Base-by-base conservation (phyloP, 2,888 invertebrate species). In the Ormyrus pomaceus region DNA sequence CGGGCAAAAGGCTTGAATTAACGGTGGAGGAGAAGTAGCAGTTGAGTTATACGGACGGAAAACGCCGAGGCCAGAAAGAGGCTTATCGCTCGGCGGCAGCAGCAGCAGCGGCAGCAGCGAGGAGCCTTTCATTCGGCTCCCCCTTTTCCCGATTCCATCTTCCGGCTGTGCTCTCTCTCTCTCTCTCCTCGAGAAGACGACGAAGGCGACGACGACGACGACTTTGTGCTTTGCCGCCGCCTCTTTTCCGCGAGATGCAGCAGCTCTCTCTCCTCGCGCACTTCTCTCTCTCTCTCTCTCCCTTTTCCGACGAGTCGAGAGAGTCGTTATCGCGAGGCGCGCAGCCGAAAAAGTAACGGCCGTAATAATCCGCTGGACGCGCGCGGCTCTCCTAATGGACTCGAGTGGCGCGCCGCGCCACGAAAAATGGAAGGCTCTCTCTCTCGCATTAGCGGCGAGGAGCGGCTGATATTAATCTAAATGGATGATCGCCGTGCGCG, bases 1-100 rank as follows among this genome's bases (percentile, higher is more conserved):
- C n/a, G 4, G 11, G 59, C 46, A 68, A 75, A 77, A 77, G 69
- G 77, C 70, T 77, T 77, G 77, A 77, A 75, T 68, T 75, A 75
- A 50, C 75, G 75, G 61, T 7, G 10, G 64, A 48, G 46, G 53
- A 68, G 51, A n/a, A 64, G 55, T 10, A n/a, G 13, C 55, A 59
- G 66, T 59, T 61, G 74, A 75, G 66, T 66, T 58, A 75, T 59
- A 66, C 34, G 55, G 64, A 64, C 46, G 66, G 75, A 75, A 65
- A 61, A 68, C 68, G 75, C 48, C 59, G 66, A 19, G 59, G 45
- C 66, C 46, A 59, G 75, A 61, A 75, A 68, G 68, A 68, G 75
- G 75, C 75, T 75, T 75, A 75, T 75, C 75, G 75, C 75, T 61
- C 68, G 11, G 11, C 19, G 50, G 68, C 75, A 75, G 68, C 59